A percentile compares a stretch with the other conserved stretches of the same genome.
These are phyloP conservation scores for Salvelinus fontinalis DNA, from an alignment of 2,113 vertebrate genomes.

Conservation along the genomic window DNA sequence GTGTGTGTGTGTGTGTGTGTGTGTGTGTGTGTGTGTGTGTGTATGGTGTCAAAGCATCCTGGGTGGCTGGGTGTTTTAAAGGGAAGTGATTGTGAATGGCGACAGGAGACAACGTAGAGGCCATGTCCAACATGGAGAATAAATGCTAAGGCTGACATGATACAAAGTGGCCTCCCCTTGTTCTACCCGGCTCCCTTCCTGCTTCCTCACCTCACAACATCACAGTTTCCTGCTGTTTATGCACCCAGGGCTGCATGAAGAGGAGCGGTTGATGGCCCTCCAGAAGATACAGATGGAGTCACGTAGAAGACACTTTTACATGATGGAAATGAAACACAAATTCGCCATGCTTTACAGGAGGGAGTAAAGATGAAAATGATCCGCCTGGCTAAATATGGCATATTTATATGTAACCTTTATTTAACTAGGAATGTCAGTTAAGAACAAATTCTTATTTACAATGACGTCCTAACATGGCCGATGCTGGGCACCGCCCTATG, in stretches of 20 bases:
- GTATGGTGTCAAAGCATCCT: conserved; percentile 50
- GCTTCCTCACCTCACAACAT: conserved; percentile 56
- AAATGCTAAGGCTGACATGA: conserved; percentile 65
- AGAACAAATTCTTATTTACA: no score
- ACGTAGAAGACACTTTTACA: neutral
- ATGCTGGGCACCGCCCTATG: no score
- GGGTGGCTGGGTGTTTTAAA: conserved; percentile 60
- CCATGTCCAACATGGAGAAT: conserved; percentile 51
- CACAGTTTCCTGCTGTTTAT: conserved; percentile 60
- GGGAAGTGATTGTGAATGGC: conserved; percentile 67
- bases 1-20: neutral
- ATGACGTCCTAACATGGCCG: no score
- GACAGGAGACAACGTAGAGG: conserved; percentile 68
- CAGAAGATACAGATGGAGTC: neutral
- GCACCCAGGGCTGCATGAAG: conserved; percentile 40
- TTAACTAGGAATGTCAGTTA: no score
- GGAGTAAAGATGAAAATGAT: no score
- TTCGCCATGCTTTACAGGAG: no score
- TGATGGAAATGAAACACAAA: neutral
- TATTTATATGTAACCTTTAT: no score
- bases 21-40: no score
- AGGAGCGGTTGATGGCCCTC: conserved; percentile 43
- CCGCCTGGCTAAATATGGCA: no score
- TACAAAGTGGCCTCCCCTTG: conserved; percentile 64
- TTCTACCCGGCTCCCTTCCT: conserved; percentile 12